phyloP scores from a whole-genome alignment of 2,888 invertebrate genomes.

The Andrena haemorrhoa region DNA sequence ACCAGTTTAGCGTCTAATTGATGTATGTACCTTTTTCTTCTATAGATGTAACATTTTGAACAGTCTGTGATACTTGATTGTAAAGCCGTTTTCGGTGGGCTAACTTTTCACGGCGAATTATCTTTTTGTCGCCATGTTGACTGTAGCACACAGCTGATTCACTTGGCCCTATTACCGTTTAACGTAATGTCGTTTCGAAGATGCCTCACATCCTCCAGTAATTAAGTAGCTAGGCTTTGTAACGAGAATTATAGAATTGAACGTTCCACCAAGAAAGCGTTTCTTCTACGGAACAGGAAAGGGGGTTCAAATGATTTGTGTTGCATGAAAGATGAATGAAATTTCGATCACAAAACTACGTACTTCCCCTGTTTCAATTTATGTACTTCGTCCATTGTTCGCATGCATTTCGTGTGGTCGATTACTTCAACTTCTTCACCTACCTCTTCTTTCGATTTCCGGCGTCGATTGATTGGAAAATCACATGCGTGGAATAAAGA shows the following conservation, averaged over 20 bases:
- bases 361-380: background rate
- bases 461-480: conserved; percentile 24
- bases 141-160: background rate
- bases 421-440: conserved; percentile 6
- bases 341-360: background rate
- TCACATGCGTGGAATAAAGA: conserved; percentile 69
- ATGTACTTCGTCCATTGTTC: background rate
- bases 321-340: too few species aligned
- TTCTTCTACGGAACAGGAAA: too few species aligned
- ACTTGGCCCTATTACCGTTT: background rate
- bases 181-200: too few species aligned
- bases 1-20: background rate
- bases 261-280: too few species aligned
- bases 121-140: conserved; percentile 5
- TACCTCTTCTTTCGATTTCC: conserved; percentile 26
- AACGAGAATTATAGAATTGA: too few species aligned
- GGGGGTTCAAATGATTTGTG: too few species aligned
- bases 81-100: background rate
- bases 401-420: background rate
- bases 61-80: background rate
- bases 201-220: too few species aligned
- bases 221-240: too few species aligned
- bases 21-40: too few species aligned
- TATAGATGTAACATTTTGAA: background rate
- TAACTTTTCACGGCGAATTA: background rate